Evolutionary conservation across 2,113 vertebrate species (phyloP).

Genomic region (Pantherophis guttatus): DNA sequence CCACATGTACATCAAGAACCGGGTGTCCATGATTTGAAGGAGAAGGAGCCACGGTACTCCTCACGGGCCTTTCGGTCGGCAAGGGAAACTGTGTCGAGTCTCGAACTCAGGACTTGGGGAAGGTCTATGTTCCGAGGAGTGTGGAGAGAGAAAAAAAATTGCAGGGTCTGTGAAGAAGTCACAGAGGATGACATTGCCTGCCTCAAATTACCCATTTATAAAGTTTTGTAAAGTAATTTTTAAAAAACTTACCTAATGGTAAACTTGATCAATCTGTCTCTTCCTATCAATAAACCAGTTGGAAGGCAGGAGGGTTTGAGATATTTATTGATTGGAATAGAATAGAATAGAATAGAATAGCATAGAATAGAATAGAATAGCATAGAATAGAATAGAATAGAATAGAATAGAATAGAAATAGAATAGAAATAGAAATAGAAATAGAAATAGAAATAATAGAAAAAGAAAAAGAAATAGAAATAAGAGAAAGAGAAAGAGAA

Average conservation of each 20-base stretch:
- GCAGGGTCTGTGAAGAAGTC: background rate
- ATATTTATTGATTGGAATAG: background rate
- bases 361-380: no score
- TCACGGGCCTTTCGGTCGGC: accelerated
- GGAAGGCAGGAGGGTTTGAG: no score
- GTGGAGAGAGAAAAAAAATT: no score
- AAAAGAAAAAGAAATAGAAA: no score
- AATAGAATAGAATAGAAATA: no score
- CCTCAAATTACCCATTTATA: background rate
- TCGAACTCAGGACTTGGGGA: background rate
- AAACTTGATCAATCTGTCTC: background rate
- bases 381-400: no score
- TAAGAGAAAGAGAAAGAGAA: no score
- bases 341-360: no score
- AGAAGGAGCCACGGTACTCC: accelerated
- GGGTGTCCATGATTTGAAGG: slow-evolving; percentile 72
- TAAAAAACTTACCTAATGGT: background rate
- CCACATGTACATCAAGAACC: slow-evolving; percentile 77
- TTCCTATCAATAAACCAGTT: background rate
- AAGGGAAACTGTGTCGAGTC: no score
- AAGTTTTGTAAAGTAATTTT: background rate
- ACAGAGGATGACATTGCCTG: no score
- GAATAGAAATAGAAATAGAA: no score
- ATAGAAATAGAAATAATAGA: no score
- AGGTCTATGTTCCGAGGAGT: accelerated